A percentile compares a stretch with the other conserved stretches of the same genome.
Conservation (phyloP, 2,888 invertebrate genomes). For the Cyclophora albipunctata region DNA sequence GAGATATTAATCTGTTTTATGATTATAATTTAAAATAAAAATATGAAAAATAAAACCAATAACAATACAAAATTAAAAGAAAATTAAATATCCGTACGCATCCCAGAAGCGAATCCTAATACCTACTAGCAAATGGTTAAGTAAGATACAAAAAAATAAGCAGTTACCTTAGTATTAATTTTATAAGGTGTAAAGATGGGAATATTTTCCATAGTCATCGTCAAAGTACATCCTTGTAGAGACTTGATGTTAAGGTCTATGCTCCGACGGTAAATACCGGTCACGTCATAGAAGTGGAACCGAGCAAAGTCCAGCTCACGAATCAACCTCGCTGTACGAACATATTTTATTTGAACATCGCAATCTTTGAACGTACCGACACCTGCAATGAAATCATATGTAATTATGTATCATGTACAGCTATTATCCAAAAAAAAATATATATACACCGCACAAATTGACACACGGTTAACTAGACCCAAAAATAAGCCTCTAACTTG, state of each 20-base stretch:
- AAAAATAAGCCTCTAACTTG: background rate
- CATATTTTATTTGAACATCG: conserved; percentile 36
- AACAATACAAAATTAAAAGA: too few species aligned
- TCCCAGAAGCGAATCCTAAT: too few species aligned
- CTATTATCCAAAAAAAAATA: too few species aligned
- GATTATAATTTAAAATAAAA: too few species aligned
- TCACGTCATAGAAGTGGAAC: conserved; percentile 55
- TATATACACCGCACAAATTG: too few species aligned
- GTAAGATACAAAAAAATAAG: too few species aligned
- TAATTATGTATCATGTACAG: too few species aligned
- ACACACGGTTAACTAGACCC: too few species aligned
- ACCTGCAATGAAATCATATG: conserved; percentile 29
- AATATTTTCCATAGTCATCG: conserved; percentile 31
- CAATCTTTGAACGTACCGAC: conserved; percentile 59
- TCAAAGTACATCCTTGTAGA: conserved; percentile 55
- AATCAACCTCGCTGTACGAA: conserved; percentile 46
- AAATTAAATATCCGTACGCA: too few species aligned
- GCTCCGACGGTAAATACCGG: conserved; percentile 47
- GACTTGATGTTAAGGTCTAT: conserved; percentile 36
- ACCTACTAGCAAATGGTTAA: too few species aligned
- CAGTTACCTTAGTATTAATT: conserved; percentile 53
- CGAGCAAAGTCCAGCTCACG: conserved; percentile 61
- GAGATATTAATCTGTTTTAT: too few species aligned
- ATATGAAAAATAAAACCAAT: too few species aligned
- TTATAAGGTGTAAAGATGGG: conserved; percentile 50